phyloP scores from a whole-genome alignment of 2,797 vertebrate species.

The Melanotaenia trifasciata region DNA sequence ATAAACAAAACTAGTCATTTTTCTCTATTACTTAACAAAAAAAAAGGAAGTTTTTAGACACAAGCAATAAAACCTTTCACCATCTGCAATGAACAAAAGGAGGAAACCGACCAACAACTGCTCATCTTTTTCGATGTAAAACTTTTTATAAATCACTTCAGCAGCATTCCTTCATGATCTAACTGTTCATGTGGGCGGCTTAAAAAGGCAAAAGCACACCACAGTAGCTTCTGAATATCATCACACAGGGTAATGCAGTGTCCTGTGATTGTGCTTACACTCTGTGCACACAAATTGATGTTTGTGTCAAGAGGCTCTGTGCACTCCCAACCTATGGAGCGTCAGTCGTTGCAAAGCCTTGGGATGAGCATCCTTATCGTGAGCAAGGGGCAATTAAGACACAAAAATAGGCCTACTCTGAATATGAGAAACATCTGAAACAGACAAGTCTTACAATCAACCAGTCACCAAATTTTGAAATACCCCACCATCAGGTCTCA shows the following conservation, averaged over 20 bases:
- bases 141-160: conserved; percentile 34
- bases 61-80: background rate
- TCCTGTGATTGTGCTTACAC: conserved; percentile 32
- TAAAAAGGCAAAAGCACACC: conserved; percentile 37
- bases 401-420: conserved; percentile 50
- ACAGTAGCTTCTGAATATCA: conserved; percentile 35
- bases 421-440: conserved; percentile 38
- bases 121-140: conserved; percentile 9
- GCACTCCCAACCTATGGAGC: conserved; percentile 4
- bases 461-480: background rate
- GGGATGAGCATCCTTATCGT: conserved; percentile 31
- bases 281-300: conserved; percentile 36
- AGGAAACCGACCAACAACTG: background rate
- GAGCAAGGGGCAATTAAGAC: conserved; percentile 50
- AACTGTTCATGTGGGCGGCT: conserved; percentile 35
- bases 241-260: conserved; percentile 36
- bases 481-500: no score
- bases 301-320: conserved; percentile 43
- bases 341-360: conserved; percentile 42
- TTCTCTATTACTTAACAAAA: background rate
- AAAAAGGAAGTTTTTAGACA: background rate
- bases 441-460: conserved; percentile 18
- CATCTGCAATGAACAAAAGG: background rate
- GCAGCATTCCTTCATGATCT: conserved; percentile 30
- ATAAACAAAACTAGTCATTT: no score